Base-by-base conservation (phyloP, 2,888 invertebrate species). In the Amphipyra tragopoginis region DNA sequence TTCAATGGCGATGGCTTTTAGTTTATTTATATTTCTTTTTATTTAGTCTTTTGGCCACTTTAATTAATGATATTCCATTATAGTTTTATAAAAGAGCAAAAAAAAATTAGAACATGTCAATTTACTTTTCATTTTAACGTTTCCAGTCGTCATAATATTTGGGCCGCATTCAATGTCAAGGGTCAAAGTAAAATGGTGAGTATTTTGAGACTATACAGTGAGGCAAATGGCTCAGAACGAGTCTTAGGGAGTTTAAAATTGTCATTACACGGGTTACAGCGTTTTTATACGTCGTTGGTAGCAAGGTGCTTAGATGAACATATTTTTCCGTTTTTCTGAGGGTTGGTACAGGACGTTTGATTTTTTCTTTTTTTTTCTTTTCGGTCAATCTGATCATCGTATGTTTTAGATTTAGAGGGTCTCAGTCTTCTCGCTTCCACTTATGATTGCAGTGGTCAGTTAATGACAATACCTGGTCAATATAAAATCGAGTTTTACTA, bases 211-310 rank as follows among this genome's bases (percentile, higher is more conserved):
- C 90, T 90, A 90, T 89, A 89, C 86, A 82, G 84, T 70, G 78
- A 75, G 78, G 86, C 89, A 93, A 93, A 93, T 93, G 92, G 89
- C 84, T 86, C 88, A 88, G 85, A 87, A 89, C 92, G 89, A 79
- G 84, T 89, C 88, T 88, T 87, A 85, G 85, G 87, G 88, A 87
- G 88, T 88, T 90, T 91, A 91, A 93, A 92, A 91, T 89, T 85
- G 91, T 90, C 93, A 91, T 93, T 93, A 93, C 89, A 91, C 89
- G 90, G 90, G 89, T 90, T 91, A 90, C 85, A 83, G 86, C 83
- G 85, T 90, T 91, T 91, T 92, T 92, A 90, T 90, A 90, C 89
- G 86, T 85, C 89, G 86, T 85, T 73, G 85, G 78, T 78, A 80
- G 87, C 80, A 85, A 88, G 90, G 89, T 88, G 88, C 88, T 89